phyloP scores from a whole-genome alignment of 2,888 invertebrate genomes.

The Hirtodrosophila cameraria region DNA sequence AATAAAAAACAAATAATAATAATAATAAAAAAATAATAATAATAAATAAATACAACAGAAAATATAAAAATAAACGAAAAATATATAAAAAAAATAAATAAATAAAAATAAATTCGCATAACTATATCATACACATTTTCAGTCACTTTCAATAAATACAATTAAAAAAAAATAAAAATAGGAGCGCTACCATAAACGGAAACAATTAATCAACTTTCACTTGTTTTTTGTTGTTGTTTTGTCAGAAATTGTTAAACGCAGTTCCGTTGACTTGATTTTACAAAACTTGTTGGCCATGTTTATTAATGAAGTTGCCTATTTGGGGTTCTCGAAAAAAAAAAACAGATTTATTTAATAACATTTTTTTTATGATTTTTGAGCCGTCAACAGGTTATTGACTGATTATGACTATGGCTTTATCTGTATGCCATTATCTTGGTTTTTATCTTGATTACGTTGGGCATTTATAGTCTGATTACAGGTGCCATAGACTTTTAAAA shows the following conservation, averaged over 20 bases:
- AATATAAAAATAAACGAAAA: no score
- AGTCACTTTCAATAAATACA: no score
- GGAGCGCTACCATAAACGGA: constrained; percentile 57
- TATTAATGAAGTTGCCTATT: constrained; percentile 32
- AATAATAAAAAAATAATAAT: background rate
- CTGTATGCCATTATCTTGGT: constrained; percentile 30
- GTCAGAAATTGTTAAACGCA: constrained; percentile 8
- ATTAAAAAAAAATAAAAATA: constrained; percentile 2
- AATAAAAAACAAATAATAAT: background rate
- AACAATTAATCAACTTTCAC: constrained; percentile 75
- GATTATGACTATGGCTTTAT: constrained; percentile 38
- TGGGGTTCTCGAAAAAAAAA: no score
- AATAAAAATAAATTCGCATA: constrained; percentile 13
- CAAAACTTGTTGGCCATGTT: constrained; percentile 7
- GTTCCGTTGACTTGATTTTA: constrained; percentile 12
- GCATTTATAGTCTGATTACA: constrained; percentile 26
- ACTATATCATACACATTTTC: no score
- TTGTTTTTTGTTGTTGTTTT: constrained; percentile 34
- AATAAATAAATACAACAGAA: background rate
- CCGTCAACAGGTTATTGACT: constrained; percentile 51
- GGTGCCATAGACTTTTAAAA: constrained; percentile 7
- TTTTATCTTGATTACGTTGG: constrained; percentile 20
- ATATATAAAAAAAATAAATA: background rate
- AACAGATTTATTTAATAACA: no score
- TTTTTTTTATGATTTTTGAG: constrained; percentile 7